A percentile compares a stretch with the other conserved stretches of the same genome.
Conservation (phyloP, 2,113 vertebrate genomes). For the Mormyrus lacerda region DNA sequence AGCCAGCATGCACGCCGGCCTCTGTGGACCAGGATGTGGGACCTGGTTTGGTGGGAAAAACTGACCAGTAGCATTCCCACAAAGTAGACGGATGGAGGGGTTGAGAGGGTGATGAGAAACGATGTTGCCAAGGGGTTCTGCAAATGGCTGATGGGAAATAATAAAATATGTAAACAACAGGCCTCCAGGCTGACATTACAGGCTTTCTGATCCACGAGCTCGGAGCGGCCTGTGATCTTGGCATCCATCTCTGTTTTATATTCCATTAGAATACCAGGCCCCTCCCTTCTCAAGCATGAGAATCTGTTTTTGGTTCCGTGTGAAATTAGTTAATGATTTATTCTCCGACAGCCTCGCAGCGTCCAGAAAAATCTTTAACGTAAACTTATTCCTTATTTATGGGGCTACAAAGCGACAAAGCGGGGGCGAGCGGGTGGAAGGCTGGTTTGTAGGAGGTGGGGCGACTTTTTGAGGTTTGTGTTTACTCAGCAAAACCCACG, state of each 20-base stretch:
- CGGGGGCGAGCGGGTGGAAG: neutral
- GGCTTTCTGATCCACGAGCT: constrained; percentile 17
- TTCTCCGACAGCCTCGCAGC: constrained; percentile 25
- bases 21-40: neutral
- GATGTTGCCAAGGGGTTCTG: neutral
- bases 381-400: constrained; percentile 39
- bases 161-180: neutral
- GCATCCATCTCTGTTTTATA: constrained; percentile 31
- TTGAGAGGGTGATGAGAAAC: neutral
- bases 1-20: neutral
- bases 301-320: constrained; percentile 23
- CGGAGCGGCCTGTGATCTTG: neutral
- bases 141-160: constrained; percentile 1
- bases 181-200: constrained; percentile 1
- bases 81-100: neutral
- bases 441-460: neutral
- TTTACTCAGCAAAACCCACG: constrained; percentile 15
- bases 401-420: constrained; percentile 21
- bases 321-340: constrained; percentile 50
- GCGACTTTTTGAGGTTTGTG: neutral
- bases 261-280: constrained; percentile 32
- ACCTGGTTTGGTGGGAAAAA: neutral
- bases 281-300: constrained; percentile 29
- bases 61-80: neutral
- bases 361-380: constrained; percentile 38